phyloP scores from a whole-genome alignment of 2,113 vertebrate species.

The Panurus biarmicus region DNA sequence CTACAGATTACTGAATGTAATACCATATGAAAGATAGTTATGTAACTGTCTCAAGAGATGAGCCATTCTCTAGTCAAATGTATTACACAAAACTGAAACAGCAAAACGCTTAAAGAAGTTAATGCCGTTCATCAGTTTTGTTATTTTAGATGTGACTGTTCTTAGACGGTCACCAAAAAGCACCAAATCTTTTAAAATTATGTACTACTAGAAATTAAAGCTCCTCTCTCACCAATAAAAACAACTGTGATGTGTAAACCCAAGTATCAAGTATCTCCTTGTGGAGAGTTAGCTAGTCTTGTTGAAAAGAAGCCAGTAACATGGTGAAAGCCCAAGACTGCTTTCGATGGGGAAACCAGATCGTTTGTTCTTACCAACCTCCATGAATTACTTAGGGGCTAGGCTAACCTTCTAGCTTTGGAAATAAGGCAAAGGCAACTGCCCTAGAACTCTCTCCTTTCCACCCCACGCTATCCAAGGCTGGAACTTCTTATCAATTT shows the following conservation, averaged over 20 bases:
- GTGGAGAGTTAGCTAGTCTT: neutral
- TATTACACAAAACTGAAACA: neutral
- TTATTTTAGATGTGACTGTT: neutral
- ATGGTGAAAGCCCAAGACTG: neutral
- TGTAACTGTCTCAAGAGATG: neutral
- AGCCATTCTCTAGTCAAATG: neutral
- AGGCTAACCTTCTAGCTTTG: neutral
- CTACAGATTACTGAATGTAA: neutral
- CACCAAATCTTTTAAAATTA: neutral
- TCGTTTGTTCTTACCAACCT: neutral
- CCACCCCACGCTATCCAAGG: neutral
- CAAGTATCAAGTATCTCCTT: neutral
- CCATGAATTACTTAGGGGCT: neutral
- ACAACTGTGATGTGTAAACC: neutral
- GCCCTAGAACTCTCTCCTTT: neutral
- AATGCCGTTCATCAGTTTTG: neutral
- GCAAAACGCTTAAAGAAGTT: neutral
- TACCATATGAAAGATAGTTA: neutral
- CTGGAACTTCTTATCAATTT: neutral
- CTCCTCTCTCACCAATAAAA: neutral
- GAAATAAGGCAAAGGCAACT: neutral
- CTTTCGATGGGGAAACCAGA: neutral
- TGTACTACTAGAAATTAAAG: neutral
- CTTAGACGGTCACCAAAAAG: neutral
- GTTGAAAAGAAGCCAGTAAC: neutral